A percentile compares a stretch with the other conserved stretches of the same genome.
These are phyloP conservation scores for Hymenopus coronatus DNA, from an alignment of 2,888 invertebrate species.

Conservation along the genomic window DNA sequence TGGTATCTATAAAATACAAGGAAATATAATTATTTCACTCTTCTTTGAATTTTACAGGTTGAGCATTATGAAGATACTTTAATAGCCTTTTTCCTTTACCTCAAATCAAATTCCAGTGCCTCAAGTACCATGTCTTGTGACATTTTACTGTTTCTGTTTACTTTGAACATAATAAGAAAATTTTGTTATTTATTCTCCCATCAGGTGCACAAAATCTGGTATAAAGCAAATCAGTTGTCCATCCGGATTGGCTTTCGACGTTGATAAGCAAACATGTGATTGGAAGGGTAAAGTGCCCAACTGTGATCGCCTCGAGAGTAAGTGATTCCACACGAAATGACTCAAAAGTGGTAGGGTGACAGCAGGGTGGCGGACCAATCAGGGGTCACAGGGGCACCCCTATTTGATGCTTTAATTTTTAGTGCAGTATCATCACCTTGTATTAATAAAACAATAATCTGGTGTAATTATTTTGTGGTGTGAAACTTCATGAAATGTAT, in stretches of 20 bases:
- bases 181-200: slow-evolving; percentile 41
- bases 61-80: background rate
- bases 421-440: background rate
- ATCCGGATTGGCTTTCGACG: slow-evolving; percentile 94
- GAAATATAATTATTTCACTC: background rate
- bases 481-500: background rate
- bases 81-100: background rate
- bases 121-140: background rate
- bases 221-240: slow-evolving; percentile 96
- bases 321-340: slow-evolving; percentile 47
- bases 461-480: background rate
- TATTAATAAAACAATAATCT: background rate
- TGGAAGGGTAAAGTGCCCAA: slow-evolving; percentile 97
- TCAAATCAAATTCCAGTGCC: background rate
- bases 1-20: too few species aligned
- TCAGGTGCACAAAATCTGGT: slow-evolving; percentile 91
- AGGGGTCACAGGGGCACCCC: background rate
- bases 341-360: background rate
- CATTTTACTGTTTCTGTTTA: slow-evolving; percentile 12
- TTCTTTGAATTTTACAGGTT: background rate
- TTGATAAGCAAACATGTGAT: slow-evolving; percentile 97
- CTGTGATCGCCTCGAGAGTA: slow-evolving; percentile 96
- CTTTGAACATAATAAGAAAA: slow-evolving; percentile 4
- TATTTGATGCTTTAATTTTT: background rate
- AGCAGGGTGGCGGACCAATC: slow-evolving; percentile 27